A percentile compares a stretch with the other conserved stretches of the same genome.
Evolutionary conservation across 2,113 vertebrate species (phyloP).

Genomic region (Xenopus laevis): DNA sequence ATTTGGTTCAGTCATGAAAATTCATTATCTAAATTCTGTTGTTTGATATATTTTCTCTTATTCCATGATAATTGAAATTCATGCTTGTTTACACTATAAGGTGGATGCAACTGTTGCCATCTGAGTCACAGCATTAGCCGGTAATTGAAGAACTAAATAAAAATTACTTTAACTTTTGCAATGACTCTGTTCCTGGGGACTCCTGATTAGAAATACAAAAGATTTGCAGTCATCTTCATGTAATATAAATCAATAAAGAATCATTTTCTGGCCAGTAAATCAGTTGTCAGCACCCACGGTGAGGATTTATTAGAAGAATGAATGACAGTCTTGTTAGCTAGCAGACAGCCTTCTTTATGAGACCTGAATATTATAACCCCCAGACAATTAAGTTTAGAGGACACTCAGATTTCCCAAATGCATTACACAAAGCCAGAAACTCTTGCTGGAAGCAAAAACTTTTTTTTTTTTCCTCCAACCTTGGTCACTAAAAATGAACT

Average conservation of each 20-base stretch:
- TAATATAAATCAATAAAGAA: conserved; percentile 80
- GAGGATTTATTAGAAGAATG: conserved; percentile 69
- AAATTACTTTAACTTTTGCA: conserved; percentile 64
- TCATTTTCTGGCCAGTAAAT: conserved; percentile 78
- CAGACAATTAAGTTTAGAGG: conserved; percentile 45
- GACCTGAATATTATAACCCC: conserved; percentile 47
- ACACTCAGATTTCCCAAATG: conserved; percentile 26
- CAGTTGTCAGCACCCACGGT: conserved; percentile 72
- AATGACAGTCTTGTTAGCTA: conserved; percentile 72
- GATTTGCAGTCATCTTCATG: conserved; percentile 59
- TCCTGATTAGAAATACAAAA: conserved; percentile 66
- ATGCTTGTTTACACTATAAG: conserved; percentile 63
- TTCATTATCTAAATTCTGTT: neutral
- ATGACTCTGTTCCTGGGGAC: conserved; percentile 52
- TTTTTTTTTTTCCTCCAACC: neutral
- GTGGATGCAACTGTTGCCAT: conserved; percentile 63
- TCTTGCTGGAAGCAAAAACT: neutral
- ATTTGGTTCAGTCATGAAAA: neutral
- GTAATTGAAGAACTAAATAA: conserved; percentile 67
- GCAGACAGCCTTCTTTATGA: conserved; percentile 53
- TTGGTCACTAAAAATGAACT: no score
- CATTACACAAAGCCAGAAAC: neutral
- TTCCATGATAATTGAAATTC: conserved; percentile 57
- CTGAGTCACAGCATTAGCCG: conserved; percentile 62
- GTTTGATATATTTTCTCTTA: neutral